Evolutionary conservation across 1,140 invertebrate genomes (phyloP), one percentile per base, ranked within the genome.

Genomic region (Conopomorpha cramerella): DNA sequence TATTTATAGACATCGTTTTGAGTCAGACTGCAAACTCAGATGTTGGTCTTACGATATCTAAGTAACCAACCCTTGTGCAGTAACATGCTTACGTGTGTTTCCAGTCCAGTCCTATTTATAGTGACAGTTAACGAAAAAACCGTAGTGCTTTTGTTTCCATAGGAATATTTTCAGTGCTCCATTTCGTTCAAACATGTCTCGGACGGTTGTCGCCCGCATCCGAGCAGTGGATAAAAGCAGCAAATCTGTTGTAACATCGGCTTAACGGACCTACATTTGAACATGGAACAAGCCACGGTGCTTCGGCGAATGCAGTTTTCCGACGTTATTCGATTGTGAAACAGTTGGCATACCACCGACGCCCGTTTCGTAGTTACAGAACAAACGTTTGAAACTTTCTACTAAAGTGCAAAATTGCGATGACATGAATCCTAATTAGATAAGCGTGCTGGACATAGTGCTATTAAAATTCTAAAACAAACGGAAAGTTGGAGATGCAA

Each of bases 231-330:
- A 45, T 59, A 48, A 55, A 50, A 57, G 50, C 46, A 45, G 50
- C 51, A 62, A 67, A 64, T 70, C 62, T 62, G 62, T 60, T 70
- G 62, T 64, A 55, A 64, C 65, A 58, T 56, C 52, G 52, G 59
- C 61, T 63, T 63, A 68, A 62, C 52, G 55, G 53, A 49, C 49
- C 45, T 50, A 38, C 45, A 43, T 47, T 39, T 30, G 34, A 14
- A 14, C 8, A n/a, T 46, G 45, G 49, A 32, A 13, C 47, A 42
- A 52, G 46, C 33, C 19, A 46, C 31, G 39, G 44, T 35, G 28
- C n/a, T n/a, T n/a, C n/a, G n/a, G n/a, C n/a, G n/a, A n/a, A n/a
- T n/a, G n/a, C n/a, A n/a, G 4, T 23, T 10, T 23, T 10, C 19
- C 19, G 19, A 23, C 19, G n/a, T n/a, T 10, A 23, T 6, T 23